Evolutionary conservation across 2,797 vertebrate genomes (phyloP).

Genomic region (Yasuhikotakia modesta): DNA sequence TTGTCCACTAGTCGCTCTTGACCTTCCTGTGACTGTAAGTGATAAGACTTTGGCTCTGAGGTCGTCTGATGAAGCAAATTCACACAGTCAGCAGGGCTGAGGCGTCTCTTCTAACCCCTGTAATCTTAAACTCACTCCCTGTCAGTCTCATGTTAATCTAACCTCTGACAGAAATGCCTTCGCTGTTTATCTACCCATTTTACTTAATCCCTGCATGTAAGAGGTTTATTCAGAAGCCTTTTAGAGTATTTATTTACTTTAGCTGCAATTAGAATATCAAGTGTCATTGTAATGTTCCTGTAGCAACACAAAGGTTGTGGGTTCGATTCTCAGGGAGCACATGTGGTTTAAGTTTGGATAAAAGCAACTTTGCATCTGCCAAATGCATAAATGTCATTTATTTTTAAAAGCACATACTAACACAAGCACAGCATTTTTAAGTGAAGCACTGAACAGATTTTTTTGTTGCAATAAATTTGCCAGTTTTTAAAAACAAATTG

Average conservation of each 20-base stretch:
- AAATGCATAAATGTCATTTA: not conserved
- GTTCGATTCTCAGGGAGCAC: too few species aligned
- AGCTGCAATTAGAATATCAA: not conserved
- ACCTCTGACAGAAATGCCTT: conserved; percentile 3
- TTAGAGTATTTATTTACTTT: not conserved
- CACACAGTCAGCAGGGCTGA: conserved; percentile 9
- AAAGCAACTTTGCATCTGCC: too few species aligned
- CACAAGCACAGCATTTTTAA: not conserved
- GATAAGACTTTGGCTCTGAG: too few species aligned
- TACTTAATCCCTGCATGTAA: not conserved
- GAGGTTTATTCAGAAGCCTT: not conserved
- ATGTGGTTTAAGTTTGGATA: too few species aligned
- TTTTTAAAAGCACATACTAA: not conserved
- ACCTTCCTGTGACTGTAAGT: too few species aligned
- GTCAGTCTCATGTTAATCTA: conserved; percentile 4
- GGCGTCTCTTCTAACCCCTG: not conserved
- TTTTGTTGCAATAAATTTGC: too few species aligned
- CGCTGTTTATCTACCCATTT: not conserved
- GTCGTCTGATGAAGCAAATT: conserved; percentile 23
- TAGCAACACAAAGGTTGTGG: too few species aligned
- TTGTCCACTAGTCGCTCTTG: too few species aligned
- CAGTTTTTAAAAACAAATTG: too few species aligned
- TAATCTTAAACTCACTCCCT: conserved; percentile 3
- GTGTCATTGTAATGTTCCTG: too few species aligned
- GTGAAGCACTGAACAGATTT: not conserved